Conservation (phyloP, 2,797 vertebrate genomes). For the Protonibea diacanthus region DNA sequence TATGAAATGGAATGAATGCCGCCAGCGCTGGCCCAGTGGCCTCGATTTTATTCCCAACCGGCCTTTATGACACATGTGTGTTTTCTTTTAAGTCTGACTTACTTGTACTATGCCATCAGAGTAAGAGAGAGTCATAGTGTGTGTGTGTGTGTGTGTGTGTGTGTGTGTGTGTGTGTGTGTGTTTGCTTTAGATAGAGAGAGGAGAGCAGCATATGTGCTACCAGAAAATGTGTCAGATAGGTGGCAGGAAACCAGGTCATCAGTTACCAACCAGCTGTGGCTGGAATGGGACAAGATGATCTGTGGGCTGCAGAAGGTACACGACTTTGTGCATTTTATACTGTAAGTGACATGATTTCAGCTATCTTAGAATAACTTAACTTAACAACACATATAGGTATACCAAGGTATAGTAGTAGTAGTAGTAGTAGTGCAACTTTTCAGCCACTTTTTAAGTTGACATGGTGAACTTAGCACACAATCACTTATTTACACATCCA, state of each 20-base stretch:
- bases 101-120: slow-evolving; percentile 79
- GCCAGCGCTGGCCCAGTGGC: slow-evolving; percentile 87
- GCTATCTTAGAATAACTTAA: not conserved
- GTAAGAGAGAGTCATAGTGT: slow-evolving; percentile 33
- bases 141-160: slow-evolving; percentile 17
- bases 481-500: not conserved
- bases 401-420: too few relatives aligned
- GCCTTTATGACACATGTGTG: slow-evolving; percentile 80
- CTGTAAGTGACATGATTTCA: slow-evolving; percentile 32
- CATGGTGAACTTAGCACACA: not conserved
- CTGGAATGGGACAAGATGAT: slow-evolving; percentile 55
- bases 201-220: slow-evolving; percentile 65
- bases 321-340: slow-evolving; percentile 39
- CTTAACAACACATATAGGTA: not conserved
- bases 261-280: slow-evolving; percentile 67
- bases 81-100: slow-evolving; percentile 91
- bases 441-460: not conserved
- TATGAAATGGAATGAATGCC: slow-evolving; percentile 86
- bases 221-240: slow-evolving; percentile 78
- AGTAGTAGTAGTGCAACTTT: not conserved
- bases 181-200: slow-evolving; percentile 17
- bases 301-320: slow-evolving; percentile 47
- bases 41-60: slow-evolving; percentile 84
- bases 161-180: slow-evolving; percentile 20
- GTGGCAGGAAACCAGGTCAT: slow-evolving; percentile 79